phyloP scores from a whole-genome alignment of 1,140 invertebrate species.

The Nylanderia fulva region DNA sequence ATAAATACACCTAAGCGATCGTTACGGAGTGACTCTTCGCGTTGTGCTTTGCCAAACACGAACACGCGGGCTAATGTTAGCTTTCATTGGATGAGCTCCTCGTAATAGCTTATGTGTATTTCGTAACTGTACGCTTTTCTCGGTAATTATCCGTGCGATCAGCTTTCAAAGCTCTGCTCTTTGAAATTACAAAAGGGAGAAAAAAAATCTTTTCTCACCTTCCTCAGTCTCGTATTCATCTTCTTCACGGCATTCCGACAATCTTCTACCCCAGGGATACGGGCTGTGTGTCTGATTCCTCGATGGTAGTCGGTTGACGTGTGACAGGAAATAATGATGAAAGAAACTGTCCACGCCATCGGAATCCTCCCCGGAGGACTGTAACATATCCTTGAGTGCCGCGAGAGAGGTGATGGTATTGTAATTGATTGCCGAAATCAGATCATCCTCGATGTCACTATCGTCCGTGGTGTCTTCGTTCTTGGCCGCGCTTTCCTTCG shows the following conservation, averaged over 20 bases:
- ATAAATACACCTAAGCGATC: slow-evolving; percentile 55
- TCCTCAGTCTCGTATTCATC: slow-evolving; percentile 91
- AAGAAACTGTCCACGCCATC: slow-evolving; percentile 90
- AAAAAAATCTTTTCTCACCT: slow-evolving; percentile 72
- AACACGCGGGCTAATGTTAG: slow-evolving; percentile 76
- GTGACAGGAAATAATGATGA: slow-evolving; percentile 91
- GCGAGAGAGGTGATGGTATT: slow-evolving; percentile 89
- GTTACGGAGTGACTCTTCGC: slow-evolving; percentile 68
- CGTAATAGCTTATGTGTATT: slow-evolving; percentile 71
- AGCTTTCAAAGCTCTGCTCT: slow-evolving; percentile 6
- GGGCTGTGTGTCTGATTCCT: slow-evolving; percentile 86
- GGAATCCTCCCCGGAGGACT: slow-evolving; percentile 87
- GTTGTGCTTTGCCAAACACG: slow-evolving; percentile 66
- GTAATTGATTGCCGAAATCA: slow-evolving; percentile 89
- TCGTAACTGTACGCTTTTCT: slow-evolving; percentile 64
- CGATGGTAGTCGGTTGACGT: slow-evolving; percentile 89
- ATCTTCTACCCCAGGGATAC: slow-evolving; percentile 88
- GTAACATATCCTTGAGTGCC: slow-evolving; percentile 89
- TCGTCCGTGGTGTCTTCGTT: slow-evolving; percentile 71
- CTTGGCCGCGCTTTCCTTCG: slow-evolving; percentile 64
- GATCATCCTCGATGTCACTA: slow-evolving; percentile 87
- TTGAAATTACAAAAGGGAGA: background rate
- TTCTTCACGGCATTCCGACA: slow-evolving; percentile 93
- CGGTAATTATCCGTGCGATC: slow-evolving; percentile 34
- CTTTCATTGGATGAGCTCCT: slow-evolving; percentile 73